These are phyloP conservation scores for Caenorhabditis sulstoni DNA, from an alignment of 2,888 invertebrate genomes.

Conservation along the genomic window DNA sequence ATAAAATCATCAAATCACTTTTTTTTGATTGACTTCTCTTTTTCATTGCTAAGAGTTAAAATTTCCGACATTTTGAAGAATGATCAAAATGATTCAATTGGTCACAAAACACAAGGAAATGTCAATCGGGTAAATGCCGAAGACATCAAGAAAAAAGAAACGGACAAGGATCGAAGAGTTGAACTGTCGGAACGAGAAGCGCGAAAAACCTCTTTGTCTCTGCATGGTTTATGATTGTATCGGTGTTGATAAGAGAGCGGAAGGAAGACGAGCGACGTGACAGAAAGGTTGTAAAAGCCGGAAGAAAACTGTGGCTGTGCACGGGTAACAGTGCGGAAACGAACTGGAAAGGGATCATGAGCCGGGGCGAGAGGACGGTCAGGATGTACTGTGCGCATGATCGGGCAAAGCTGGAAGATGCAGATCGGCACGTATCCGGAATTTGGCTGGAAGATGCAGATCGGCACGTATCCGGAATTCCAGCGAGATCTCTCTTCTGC, in stretches of 20 bases:
- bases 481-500: too few relatives aligned
- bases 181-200: background rate
- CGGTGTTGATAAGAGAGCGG: constrained; percentile 8
- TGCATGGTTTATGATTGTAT: constrained; percentile 9
- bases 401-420: too few relatives aligned
- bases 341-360: background rate
- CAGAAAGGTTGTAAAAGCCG: background rate
- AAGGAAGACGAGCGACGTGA: constrained; percentile 4
- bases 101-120: background rate
- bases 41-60: constrained; percentile 22
- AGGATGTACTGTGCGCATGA: too few relatives aligned
- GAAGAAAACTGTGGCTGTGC: too few relatives aligned
- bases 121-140: background rate
- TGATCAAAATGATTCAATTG: constrained; percentile 2
- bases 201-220: too few relatives aligned
- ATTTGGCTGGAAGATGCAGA: too few relatives aligned
- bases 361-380: too few relatives aligned
- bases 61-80: background rate
- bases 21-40: constrained; percentile 26
- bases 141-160: background rate
- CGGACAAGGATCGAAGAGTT: background rate
- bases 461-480: too few relatives aligned
- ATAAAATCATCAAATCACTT: constrained; percentile 15
- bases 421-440: too few relatives aligned
- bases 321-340: background rate